Evolutionary conservation across 1,140 invertebrate species (phyloP).

Genomic region (Pinna nobilis): DNA sequence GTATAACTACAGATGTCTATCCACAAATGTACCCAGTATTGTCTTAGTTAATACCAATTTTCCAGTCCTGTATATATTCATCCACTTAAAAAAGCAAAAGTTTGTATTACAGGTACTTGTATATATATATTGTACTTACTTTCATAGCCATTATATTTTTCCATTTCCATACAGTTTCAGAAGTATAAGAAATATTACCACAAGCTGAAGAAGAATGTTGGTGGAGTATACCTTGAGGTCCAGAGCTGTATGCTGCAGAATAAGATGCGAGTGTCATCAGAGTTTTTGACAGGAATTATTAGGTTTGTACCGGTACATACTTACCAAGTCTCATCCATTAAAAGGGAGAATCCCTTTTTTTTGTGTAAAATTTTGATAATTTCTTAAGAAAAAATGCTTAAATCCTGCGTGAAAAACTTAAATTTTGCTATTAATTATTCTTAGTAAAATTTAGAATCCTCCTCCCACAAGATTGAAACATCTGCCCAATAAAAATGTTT

Average conservation of each 20-base stretch:
- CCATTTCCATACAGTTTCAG: constrained; percentile 58
- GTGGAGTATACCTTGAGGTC: constrained; percentile 23
- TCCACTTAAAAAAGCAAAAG: background rate
- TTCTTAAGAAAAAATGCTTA: too few relatives aligned
- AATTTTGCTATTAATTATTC: too few relatives aligned
- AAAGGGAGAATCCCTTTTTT: too few relatives aligned
- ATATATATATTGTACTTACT: background rate
- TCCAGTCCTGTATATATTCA: background rate
- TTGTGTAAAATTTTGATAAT: too few relatives aligned
- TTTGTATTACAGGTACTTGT: background rate
- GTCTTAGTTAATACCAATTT: background rate
- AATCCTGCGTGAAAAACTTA: too few relatives aligned
- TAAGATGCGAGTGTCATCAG: constrained; percentile 43
- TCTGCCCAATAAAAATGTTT: too few relatives aligned
- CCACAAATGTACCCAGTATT: background rate
- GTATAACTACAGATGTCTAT: too few relatives aligned
- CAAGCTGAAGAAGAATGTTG: constrained; percentile 49
- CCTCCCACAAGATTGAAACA: too few relatives aligned
- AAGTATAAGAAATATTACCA: constrained; percentile 68
- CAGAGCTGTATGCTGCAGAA: constrained; percentile 38
- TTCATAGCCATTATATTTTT: background rate
- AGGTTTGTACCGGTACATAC: constrained; percentile 51
- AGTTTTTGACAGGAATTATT: constrained; percentile 52
- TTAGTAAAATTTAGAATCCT: too few relatives aligned
- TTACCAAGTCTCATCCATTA: too few relatives aligned